Base-by-base conservation (phyloP, 2,797 vertebrate species). In the Chromis chromis region DNA sequence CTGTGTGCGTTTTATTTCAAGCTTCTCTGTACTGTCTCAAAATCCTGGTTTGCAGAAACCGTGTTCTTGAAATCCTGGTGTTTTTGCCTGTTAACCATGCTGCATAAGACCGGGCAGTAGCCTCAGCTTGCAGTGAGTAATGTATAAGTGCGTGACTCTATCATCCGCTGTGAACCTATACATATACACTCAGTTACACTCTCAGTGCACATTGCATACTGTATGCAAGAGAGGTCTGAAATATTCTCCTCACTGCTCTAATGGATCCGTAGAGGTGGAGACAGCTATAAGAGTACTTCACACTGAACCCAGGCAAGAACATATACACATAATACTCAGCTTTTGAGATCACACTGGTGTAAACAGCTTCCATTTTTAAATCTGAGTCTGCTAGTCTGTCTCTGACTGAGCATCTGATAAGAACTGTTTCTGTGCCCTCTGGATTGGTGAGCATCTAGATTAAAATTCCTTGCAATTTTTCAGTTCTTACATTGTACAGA, bases 211-310 rank as follows among this genome's bases (percentile, higher is more conserved):
- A 69, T 53, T 55, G 4, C 65, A 67, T 49, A 62, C 27, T 67
- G 31, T 58, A 61, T 82, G 17, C 28, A 42, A 39, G 69, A 68
- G 78, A 66, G 56, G 49, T 76, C 85, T 64, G 77, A 86, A 82
- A 85, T 74, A 75, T 73, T 54, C 66, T 66, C 19, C 58, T 55
- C 54, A n/a, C 42, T 36, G 71, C 68, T 76, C 79, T 91, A 87
- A 89, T 91, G 90, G 88, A 85, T 74, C 59, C 75, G 78, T 72
- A 82, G 74, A 84, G 80, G 31, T 66, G 49, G 58, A 81, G 76
- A 69, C 4, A 16, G 53, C 55, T 67, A 4, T 53, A 67, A 73
- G 61, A 58, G 76, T 67, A 82, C 84, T 84, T 89, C 46, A 83
- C 78, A 69, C 73, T 53, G 83, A 90, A 78, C 76, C 28, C 48